Conservation (phyloP, 2,797 vertebrate species). For the Bradypodion pumilum region DNA sequence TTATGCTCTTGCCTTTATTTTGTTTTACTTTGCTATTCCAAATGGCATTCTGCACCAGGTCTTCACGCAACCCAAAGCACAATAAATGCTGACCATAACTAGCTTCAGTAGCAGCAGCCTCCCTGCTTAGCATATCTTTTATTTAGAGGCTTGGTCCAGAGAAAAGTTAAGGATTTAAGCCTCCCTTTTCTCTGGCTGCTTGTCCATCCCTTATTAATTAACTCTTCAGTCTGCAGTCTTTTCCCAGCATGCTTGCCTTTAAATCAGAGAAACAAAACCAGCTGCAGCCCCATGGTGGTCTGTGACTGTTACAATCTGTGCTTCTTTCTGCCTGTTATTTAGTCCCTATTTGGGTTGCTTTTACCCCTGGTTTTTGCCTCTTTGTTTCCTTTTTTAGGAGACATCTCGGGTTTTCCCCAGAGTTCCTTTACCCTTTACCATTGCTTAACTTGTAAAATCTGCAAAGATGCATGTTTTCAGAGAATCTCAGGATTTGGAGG, state of each 20-base stretch:
- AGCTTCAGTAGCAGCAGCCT: conserved; percentile 30
- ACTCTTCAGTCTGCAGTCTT: conserved; percentile 37
- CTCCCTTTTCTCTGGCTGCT: conserved; percentile 35
- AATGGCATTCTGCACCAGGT: conserved; percentile 17
- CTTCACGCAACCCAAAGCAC: background rate
- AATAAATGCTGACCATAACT: conserved; percentile 34
- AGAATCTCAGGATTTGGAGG: conserved; percentile 46
- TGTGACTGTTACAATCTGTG: conserved; percentile 15
- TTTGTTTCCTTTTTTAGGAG: conserved; percentile 60
- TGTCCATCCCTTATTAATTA: conserved; percentile 46
- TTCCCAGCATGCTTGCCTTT: conserved; percentile 39
- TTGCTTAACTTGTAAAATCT: conserved; percentile 57
- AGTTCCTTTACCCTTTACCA: conserved; percentile 51
- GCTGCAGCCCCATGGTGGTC: conserved; percentile 42
- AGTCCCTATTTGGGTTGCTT: conserved; percentile 49
- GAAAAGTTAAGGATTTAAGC: conserved; percentile 45
- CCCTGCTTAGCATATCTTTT: conserved; percentile 14
- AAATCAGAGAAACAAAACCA: conserved; percentile 16
- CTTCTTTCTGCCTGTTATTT: conserved; percentile 50
- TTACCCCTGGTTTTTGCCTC: conserved; percentile 48
- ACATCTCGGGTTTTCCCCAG: conserved; percentile 62
- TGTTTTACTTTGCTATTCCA: background rate
- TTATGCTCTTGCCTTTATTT: background rate
- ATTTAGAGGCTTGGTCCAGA: conserved; percentile 10
- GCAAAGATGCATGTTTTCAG: conserved; percentile 52